Conservation (phyloP, 1,140 invertebrate genomes). For the Leptoteleia sp. region DNA sequence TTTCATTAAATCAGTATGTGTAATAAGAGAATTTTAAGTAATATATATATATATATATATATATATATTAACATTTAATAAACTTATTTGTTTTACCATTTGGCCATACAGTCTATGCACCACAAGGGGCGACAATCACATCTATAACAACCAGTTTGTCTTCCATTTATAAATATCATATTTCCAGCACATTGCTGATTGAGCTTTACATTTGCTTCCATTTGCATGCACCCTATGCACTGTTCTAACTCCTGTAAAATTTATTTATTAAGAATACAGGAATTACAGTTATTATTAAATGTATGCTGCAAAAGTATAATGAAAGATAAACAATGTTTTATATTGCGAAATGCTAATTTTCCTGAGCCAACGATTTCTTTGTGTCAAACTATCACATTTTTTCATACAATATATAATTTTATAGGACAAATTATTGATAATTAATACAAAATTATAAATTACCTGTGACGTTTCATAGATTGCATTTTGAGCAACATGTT, state of each 20-base stretch:
- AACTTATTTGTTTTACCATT: conserved; percentile 84
- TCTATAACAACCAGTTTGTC: conserved; percentile 80
- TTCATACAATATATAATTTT: too few relatives aligned
- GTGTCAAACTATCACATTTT: too few relatives aligned
- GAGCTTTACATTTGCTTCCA: conserved; percentile 89
- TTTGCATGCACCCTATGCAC: conserved; percentile 94
- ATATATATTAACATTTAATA: too few relatives aligned
- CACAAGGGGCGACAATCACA: conserved; percentile 93
- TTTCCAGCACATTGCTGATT: conserved; percentile 85
- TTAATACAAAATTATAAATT: too few relatives aligned
- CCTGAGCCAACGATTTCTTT: too few relatives aligned
- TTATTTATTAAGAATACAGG: too few relatives aligned
- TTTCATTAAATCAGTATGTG: not conserved
- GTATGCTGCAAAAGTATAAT: too few relatives aligned
- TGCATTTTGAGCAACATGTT: conserved; percentile 88
- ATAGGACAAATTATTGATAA: too few relatives aligned
- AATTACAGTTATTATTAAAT: too few relatives aligned
- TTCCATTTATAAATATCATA: conserved; percentile 67
- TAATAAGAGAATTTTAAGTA: conserved; percentile 1
- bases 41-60: not conserved
- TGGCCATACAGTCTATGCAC: conserved; percentile 92
- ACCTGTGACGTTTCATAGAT: conserved; percentile 84
- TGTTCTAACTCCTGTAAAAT: conserved; percentile 88
- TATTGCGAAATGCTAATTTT: too few relatives aligned
- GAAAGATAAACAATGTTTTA: too few relatives aligned